These are phyloP conservation scores for Nomada fucata DNA, from an alignment of 2,888 invertebrate species.

Conservation along the genomic window DNA sequence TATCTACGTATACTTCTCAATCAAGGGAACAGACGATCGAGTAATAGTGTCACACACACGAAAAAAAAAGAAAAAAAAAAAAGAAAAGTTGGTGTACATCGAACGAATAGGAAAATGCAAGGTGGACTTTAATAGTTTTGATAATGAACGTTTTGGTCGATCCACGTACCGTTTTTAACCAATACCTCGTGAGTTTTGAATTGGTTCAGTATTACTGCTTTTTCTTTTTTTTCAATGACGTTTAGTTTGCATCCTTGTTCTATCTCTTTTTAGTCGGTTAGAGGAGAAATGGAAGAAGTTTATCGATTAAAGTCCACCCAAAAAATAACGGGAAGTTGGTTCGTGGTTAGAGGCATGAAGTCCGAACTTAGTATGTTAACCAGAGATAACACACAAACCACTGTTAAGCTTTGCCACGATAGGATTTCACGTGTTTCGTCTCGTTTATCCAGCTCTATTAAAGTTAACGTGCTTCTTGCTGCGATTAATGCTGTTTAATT, in stretches of 20 bases:
- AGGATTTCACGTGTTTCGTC: slow-evolving; percentile 12
- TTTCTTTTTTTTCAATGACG: slow-evolving; percentile 35
- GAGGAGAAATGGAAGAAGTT: slow-evolving; percentile 51
- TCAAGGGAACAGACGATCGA: slow-evolving; percentile 59
- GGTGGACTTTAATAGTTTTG: slow-evolving; percentile 71
- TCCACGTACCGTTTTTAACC: slow-evolving; percentile 14
- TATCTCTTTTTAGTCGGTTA: slow-evolving; percentile 64
- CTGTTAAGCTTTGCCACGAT: slow-evolving; percentile 37
- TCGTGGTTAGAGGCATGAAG: slow-evolving; percentile 35
- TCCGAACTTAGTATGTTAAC: slow-evolving; percentile 49
- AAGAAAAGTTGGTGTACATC: slow-evolving; percentile 58
- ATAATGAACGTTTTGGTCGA: slow-evolving; percentile 52
- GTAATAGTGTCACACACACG: slow-evolving; percentile 57
- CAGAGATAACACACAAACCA: slow-evolving; percentile 10
- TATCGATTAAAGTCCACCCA: slow-evolving; percentile 74
- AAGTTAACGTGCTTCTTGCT: slow-evolving; percentile 25
- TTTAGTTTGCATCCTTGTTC: slow-evolving; percentile 24
- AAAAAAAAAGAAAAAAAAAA: slow-evolving; percentile 27
- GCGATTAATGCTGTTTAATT: slow-evolving; percentile 46
- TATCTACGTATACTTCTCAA: slow-evolving; percentile 50
- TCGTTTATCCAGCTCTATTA: slow-evolving; percentile 11
- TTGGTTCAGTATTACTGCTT: slow-evolving; percentile 10
- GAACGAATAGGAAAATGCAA: slow-evolving; percentile 53
- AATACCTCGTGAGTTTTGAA: background rate
- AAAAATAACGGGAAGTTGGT: slow-evolving; percentile 45